Conservation (phyloP, 2,797 vertebrate genomes). For the Perodicticus potto region DNA sequence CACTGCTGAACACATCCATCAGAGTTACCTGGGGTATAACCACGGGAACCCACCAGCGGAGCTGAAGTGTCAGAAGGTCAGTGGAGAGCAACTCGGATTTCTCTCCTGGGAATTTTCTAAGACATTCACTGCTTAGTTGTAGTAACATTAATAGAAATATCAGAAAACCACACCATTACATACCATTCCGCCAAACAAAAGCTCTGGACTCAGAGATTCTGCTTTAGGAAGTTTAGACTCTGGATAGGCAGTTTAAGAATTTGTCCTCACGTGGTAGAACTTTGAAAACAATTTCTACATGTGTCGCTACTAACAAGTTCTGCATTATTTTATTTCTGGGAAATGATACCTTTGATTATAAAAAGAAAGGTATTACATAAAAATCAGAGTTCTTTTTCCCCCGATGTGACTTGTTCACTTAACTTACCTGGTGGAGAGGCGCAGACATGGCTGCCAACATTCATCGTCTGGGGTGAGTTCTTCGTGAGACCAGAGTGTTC, state of each 20-base stretch:
- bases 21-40: neutral
- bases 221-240: neutral
- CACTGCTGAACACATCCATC: slow-evolving; percentile 27
- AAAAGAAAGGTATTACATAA: neutral
- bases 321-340: neutral
- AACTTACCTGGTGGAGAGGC: neutral
- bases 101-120: slow-evolving; percentile 58
- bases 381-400: neutral
- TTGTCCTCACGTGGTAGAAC: neutral
- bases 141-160: slow-evolving; percentile 57
- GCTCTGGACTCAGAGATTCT: neutral
- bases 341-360: neutral
- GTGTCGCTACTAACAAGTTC: neutral
- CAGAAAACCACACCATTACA: slow-evolving; percentile 45
- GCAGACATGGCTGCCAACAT: neutral
- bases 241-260: neutral
- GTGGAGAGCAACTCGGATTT: slow-evolving; percentile 5
- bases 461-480: neutral
- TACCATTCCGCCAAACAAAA: neutral
- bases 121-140: neutral
- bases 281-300: neutral
- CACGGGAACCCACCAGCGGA: neutral
- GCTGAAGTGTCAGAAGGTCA: slow-evolving; percentile 54
- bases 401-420: neutral
- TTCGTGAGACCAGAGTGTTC: neutral